Evolutionary conservation across 1,140 invertebrate species (phyloP).

Genomic region (Bombus cullumanus): DNA sequence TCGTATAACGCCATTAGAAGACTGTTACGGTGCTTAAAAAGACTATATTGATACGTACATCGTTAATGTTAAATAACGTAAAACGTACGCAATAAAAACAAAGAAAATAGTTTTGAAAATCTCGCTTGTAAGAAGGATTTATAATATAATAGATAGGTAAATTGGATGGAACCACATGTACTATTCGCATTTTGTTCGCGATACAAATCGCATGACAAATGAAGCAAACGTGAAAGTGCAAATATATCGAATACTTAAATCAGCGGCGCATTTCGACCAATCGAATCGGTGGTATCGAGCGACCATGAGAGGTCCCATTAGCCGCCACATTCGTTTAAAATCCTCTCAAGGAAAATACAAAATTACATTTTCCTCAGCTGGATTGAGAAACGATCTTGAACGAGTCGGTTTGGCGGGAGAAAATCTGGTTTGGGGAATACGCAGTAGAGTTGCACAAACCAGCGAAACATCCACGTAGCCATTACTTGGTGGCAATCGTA

Average conservation of each 20-base stretch:
- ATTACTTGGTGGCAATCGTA: slow-evolving; percentile 65
- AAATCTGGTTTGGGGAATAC: slow-evolving; percentile 47
- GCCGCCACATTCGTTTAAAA: slow-evolving; percentile 11
- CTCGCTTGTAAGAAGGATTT: neutral
- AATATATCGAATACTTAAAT: slow-evolving; percentile 20
- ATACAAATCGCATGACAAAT: neutral
- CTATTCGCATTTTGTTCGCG: too few species aligned
- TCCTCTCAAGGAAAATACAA: slow-evolving; percentile 23
- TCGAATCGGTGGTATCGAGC: slow-evolving; percentile 8
- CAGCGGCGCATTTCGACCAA: neutral
- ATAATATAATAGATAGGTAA: neutral
- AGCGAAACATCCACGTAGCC: slow-evolving; percentile 58
- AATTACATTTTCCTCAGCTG: slow-evolving; percentile 28
- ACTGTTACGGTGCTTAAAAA: too few species aligned
- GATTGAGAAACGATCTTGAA: slow-evolving; percentile 51
- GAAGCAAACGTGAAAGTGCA: neutral
- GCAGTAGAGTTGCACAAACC: slow-evolving; percentile 7
- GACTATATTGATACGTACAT: too few species aligned
- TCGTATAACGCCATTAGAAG: too few species aligned
- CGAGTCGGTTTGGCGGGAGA: neutral
- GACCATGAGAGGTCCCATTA: slow-evolving; percentile 14
- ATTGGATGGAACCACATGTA: neutral
- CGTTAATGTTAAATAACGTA: too few species aligned
- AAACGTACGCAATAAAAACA: neutral
- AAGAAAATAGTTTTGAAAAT: neutral